phyloP scores from a whole-genome alignment of 2,888 invertebrate genomes.

The Eremobia ochroleuca region DNA sequence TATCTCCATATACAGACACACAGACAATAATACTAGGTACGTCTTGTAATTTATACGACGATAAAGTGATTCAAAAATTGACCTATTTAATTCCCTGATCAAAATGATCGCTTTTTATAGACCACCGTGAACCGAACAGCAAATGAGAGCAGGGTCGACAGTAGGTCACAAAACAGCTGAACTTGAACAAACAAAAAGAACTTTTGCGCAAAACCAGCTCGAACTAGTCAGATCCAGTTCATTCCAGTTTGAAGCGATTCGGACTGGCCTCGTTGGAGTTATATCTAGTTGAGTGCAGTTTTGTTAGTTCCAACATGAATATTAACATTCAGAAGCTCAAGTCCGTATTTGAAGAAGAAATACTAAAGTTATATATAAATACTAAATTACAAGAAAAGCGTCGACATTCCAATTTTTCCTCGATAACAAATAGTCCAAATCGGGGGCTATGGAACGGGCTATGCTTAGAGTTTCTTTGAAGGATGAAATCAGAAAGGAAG shows the following conservation, averaged over 20 bases:
- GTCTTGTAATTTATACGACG: too few relatives aligned
- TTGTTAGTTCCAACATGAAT: conserved; percentile 28
- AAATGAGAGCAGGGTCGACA: conserved; percentile 46
- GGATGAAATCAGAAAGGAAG: too few relatives aligned
- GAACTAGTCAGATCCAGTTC: conserved; percentile 51
- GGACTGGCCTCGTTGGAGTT: conserved; percentile 55
- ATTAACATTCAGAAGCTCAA: conserved; percentile 4
- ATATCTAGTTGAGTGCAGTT: conserved; percentile 59
- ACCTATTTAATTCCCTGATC: background rate
- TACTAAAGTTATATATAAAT: too few relatives aligned
- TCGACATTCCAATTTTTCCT: background rate
- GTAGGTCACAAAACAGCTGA: conserved; percentile 45
- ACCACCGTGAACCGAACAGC: conserved; percentile 1
- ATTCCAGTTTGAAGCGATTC: conserved; percentile 61
- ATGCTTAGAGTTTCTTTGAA: too few relatives aligned
- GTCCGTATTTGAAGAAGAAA: background rate
- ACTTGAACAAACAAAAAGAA: conserved; percentile 60
- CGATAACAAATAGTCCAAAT: too few relatives aligned
- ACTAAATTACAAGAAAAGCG: too few relatives aligned
- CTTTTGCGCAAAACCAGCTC: conserved; percentile 52
- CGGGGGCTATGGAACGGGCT: too few relatives aligned
- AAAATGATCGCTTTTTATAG: background rate
- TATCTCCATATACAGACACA: too few relatives aligned
- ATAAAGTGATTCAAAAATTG: too few relatives aligned
- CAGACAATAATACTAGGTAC: too few relatives aligned